Evolutionary conservation across 1,140 invertebrate species (phyloP).

Genomic region (Drosophila persimilis): DNA sequence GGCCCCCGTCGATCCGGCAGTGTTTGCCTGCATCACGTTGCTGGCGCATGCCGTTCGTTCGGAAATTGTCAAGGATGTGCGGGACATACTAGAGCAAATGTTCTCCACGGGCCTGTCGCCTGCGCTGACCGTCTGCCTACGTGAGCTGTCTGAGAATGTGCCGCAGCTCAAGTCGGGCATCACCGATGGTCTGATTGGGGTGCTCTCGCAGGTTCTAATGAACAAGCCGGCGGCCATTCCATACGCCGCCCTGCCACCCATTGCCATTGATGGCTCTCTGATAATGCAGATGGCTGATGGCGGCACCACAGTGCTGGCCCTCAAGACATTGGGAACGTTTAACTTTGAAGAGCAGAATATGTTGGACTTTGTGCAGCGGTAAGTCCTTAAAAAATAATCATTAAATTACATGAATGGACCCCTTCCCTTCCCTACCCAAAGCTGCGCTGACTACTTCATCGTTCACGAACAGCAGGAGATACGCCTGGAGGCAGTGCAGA

Average conservation of each 20-base stretch:
- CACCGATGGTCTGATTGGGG: conserved; percentile 94
- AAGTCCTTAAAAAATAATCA: not conserved
- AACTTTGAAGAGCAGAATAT: conserved; percentile 98
- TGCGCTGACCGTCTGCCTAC: conserved; percentile 94
- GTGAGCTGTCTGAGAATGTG: conserved; percentile 94
- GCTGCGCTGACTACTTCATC: conserved; percentile 96
- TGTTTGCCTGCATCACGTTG: conserved; percentile 97
- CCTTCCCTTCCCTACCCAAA: not conserved
- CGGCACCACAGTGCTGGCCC: conserved; percentile 93
- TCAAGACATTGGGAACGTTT: conserved; percentile 97
- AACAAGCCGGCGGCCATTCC: conserved; percentile 91
- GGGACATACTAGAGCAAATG: conserved; percentile 95
- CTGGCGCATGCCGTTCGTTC: conserved; percentile 93
- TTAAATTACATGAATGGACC: not conserved
- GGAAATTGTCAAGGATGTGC: conserved; percentile 90
- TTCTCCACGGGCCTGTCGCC: conserved; percentile 95
- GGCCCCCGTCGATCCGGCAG: conserved; percentile 91
- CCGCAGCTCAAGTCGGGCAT: conserved; percentile 95
- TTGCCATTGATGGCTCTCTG: conserved; percentile 62
- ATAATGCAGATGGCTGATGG: conserved; percentile 86
- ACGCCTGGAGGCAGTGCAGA: conserved; percentile 96
- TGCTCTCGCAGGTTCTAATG: conserved; percentile 94
- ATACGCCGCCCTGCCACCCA: conserved; percentile 53
- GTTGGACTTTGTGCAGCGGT: conserved; percentile 94
- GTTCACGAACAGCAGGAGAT: conserved; percentile 96